Base-by-base conservation (phyloP, 1,140 invertebrate species). In the Condylostylus longicornis region DNA sequence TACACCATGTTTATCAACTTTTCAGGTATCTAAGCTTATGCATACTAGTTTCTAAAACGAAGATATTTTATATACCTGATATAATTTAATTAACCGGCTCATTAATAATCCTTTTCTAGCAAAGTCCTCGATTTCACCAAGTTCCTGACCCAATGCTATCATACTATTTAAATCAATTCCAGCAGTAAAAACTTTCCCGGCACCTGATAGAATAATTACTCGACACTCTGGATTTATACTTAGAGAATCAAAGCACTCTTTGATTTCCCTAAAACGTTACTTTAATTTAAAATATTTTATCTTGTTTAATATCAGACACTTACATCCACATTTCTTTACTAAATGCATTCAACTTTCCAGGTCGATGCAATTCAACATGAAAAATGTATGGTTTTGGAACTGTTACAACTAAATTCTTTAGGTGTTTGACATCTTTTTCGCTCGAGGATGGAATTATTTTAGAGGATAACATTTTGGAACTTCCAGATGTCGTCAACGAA, bases 341-440 rank as follows among this genome's bases (percentile, higher is more conserved):
- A 49, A 96, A 70, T 2, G 89, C 77, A 70, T 97, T 97, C 0
- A 78, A 45, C 57, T 82, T 79, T 12, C 86, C 73, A 12, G 91
- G 88, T 42, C 90, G 70, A 55, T 93, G 91, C 1, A 97, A 60
- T 60, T 93, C 75, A 1, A 97, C 89, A 66, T 91, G 79, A 47
- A 74, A 82, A 6, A 96, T 84, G 72, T 74, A 80, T 43, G 80
- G 76, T 53, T 77, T 75, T 2, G 86, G 83, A 10, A 71, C 66
- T 5, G 72, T 72, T 10, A 95, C 66, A 15, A 66, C 61, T 33
- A 95, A 50, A 1, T 82, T 85, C 53, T 89, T 66, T 50, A 68
- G 79, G 1, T 18, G 23, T 40, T 22, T 31, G 7, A 25, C 23
- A n/a, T n/a, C n/a, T n/a, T n/a, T n/a, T n/a, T n/a, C n/a, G n/a